These are phyloP conservation scores for Pomacea maculata DNA, from an alignment of 1,140 invertebrate species.

Conservation along the genomic window DNA sequence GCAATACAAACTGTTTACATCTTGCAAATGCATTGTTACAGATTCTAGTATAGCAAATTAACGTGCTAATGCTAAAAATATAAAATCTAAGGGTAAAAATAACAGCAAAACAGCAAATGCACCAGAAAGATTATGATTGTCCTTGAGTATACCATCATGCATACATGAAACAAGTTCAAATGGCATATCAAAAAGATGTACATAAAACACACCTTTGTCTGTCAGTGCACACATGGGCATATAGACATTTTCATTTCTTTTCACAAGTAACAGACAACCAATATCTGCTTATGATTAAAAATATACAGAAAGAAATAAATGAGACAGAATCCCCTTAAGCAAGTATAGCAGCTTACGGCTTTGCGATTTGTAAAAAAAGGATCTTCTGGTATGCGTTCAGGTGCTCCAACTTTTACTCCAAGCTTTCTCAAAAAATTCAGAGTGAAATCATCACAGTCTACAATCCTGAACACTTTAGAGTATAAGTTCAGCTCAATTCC, in stretches of 20 bases:
- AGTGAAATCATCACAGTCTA: slow-evolving; percentile 85
- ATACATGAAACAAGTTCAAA: not conserved
- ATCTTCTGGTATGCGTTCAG: slow-evolving; percentile 50
- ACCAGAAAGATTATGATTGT: too few species aligned
- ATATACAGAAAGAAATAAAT: not conserved
- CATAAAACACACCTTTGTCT: not conserved
- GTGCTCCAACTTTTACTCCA: slow-evolving; percentile 77
- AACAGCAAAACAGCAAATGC: too few species aligned
- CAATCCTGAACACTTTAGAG: slow-evolving; percentile 82
- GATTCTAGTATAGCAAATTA: too few species aligned
- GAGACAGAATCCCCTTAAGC: too few species aligned
- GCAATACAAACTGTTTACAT: too few species aligned
- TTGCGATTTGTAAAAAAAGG: slow-evolving; percentile 61
- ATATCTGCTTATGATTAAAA: not conserved
- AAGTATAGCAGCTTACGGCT: slow-evolving; percentile 51
- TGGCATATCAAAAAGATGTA: not conserved
- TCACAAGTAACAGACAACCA: not conserved
- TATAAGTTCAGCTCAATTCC: slow-evolving; percentile 81
- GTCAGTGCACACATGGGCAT: not conserved
- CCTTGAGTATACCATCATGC: not conserved
- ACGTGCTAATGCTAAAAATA: too few species aligned
- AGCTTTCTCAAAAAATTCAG: slow-evolving; percentile 82
- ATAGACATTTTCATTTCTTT: not conserved
- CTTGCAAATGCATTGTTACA: too few species aligned
- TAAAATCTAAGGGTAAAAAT: too few species aligned